A percentile compares a stretch with the other conserved stretches of the same genome.
These are phyloP conservation scores for Malacoctenus gilli DNA, from an alignment of 2,797 vertebrate species.

Conservation along the genomic window DNA sequence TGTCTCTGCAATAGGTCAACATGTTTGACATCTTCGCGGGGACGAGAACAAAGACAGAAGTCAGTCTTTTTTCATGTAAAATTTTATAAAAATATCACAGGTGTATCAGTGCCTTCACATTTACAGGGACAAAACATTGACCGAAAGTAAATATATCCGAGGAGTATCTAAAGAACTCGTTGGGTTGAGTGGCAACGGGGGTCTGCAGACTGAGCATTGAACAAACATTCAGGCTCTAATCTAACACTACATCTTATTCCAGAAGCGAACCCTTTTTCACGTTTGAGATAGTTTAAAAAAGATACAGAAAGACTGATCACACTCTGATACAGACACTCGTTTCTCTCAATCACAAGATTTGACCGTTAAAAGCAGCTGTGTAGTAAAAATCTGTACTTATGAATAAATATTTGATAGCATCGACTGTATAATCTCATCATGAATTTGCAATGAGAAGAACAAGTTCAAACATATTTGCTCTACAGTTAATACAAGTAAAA, in stretches of 20 bases:
- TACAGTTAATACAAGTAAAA: slow-evolving; percentile 42
- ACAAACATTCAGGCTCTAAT: slow-evolving; percentile 49
- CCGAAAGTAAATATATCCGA: slow-evolving; percentile 42
- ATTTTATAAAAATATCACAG: slow-evolving; percentile 78
- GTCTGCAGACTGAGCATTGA: slow-evolving; percentile 33
- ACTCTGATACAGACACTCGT: slow-evolving; percentile 30
- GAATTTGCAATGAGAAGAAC: slow-evolving; percentile 22
- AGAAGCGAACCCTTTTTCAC: slow-evolving; percentile 38
- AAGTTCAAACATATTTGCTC: slow-evolving; percentile 26
- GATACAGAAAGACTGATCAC: slow-evolving; percentile 28
- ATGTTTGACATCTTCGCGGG: background rate
- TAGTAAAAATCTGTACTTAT: slow-evolving; percentile 51
- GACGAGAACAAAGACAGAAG: too few species aligned
- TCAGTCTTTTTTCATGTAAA: slow-evolving; percentile 67
- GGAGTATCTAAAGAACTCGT: slow-evolving; percentile 40
- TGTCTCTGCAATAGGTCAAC: too few species aligned
- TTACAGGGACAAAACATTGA: slow-evolving; percentile 56
- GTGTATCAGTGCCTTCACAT: slow-evolving; percentile 69
- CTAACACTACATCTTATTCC: slow-evolving; percentile 49
- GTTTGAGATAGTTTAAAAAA: slow-evolving; percentile 27
- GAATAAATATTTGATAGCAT: slow-evolving; percentile 43
- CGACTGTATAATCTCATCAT: slow-evolving; percentile 11
- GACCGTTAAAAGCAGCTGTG: slow-evolving; percentile 55
- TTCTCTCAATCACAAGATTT: slow-evolving; percentile 36
- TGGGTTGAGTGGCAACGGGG: slow-evolving; percentile 14